Conservation (phyloP, 2,113 vertebrate genomes). For the Oncorhynchus mykiss region DNA sequence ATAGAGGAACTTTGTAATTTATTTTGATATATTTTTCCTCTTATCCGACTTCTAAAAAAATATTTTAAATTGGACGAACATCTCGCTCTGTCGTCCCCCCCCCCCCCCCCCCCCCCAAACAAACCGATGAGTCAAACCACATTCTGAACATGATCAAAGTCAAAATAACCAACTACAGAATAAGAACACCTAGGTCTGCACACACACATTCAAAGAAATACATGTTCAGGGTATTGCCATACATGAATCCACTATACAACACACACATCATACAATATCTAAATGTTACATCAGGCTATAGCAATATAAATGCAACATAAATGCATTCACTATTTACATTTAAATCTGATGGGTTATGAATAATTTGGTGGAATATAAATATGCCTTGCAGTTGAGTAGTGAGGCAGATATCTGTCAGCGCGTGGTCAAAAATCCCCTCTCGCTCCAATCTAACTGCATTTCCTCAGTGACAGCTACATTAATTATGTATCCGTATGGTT, state of each 20-base stretch:
- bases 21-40: neutral
- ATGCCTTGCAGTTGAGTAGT: slow-evolving; percentile 8
- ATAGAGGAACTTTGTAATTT: neutral
- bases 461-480: neutral
- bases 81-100: neutral
- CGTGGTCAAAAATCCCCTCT: neutral
- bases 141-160: neutral
- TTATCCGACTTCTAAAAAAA: too few relatives aligned
- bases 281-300: neutral
- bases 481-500: neutral
- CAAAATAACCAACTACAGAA: neutral
- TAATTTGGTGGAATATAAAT: slow-evolving; percentile 17
- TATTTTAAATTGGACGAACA: too few relatives aligned
- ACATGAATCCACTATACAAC: too few relatives aligned
- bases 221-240: too few relatives aligned
- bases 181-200: too few relatives aligned
- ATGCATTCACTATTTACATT: neutral
- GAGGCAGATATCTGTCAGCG: slow-evolving; percentile 17
- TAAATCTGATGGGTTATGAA: neutral
- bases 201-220: too few relatives aligned
- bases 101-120: neutral
- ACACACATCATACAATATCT: too few relatives aligned
- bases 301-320: neutral
- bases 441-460: neutral
- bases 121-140: neutral